A percentile compares a stretch with the other conserved stretches of the same genome.
Evolutionary conservation across 1,140 invertebrate genomes (phyloP).

Genomic region (Dendroctonus ponderosae): DNA sequence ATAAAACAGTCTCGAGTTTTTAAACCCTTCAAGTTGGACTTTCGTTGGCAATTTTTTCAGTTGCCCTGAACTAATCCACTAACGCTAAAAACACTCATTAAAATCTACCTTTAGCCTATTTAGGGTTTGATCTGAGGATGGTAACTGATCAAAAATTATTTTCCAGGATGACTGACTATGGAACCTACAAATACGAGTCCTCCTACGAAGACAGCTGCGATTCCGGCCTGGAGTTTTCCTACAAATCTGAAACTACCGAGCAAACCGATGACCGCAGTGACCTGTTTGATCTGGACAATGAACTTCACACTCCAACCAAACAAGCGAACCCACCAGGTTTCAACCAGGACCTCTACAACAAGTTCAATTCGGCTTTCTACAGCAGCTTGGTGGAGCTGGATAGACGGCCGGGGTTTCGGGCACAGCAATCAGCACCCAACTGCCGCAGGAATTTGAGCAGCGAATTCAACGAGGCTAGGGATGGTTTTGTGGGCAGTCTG

Average conservation of each 20-base stretch:
- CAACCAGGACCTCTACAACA: constrained; percentile 46
- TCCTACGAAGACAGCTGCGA: constrained; percentile 49
- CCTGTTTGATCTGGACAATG: constrained; percentile 43
- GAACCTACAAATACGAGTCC: constrained; percentile 22
- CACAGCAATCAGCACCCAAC: constrained; percentile 7
- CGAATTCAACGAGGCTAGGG: constrained; percentile 35
- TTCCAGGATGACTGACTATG: constrained; percentile 38
- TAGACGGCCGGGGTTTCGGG: constrained; percentile 7
- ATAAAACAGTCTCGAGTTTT: background rate
- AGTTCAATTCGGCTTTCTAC: constrained; percentile 47
- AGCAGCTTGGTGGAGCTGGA: constrained; percentile 33
- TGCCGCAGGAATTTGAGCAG: constrained; percentile 33
- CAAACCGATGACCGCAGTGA: constrained; percentile 41
- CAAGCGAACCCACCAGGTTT: constrained; percentile 12
- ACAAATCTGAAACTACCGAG: constrained; percentile 48
- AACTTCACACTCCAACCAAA: constrained; percentile 32
- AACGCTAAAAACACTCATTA: too few relatives aligned
- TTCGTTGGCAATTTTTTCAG: too few relatives aligned
- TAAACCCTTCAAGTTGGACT: background rate
- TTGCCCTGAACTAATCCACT: too few relatives aligned
- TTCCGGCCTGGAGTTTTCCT: constrained; percentile 49
- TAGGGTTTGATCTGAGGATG: background rate
- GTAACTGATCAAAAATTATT: background rate
- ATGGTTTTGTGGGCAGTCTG: constrained; percentile 18
- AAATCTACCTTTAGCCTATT: too few relatives aligned